Conservation (phyloP, 2,113 vertebrate genomes). For the Loxodonta africana region DNA sequence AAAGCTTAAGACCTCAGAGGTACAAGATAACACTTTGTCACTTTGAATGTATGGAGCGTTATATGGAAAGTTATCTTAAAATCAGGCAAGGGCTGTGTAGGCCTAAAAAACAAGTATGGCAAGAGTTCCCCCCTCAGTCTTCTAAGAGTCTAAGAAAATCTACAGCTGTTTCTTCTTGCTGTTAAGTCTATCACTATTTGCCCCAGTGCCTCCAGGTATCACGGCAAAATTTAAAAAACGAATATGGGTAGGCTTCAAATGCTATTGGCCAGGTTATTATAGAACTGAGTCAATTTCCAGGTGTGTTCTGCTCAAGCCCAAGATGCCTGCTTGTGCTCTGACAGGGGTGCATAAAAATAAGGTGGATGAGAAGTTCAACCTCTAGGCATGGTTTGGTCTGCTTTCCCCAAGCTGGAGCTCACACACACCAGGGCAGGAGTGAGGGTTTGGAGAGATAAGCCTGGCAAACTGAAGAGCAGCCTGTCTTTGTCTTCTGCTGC, state of each 20-base stretch:
- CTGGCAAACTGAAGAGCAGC: background rate
- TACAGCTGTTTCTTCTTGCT: background rate
- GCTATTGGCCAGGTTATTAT: background rate
- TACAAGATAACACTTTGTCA: background rate
- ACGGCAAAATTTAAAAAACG: background rate
- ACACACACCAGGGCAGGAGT: accelerated
- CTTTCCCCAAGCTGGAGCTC: background rate
- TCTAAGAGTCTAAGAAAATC: background rate
- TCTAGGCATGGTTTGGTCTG: background rate
- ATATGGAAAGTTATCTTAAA: background rate
- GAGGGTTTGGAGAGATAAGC: background rate
- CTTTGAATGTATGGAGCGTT: background rate
- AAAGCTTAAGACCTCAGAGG: background rate
- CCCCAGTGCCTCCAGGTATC: too few relatives aligned
- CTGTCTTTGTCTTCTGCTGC: background rate
- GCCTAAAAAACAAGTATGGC: too few relatives aligned
- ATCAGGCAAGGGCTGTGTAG: background rate
- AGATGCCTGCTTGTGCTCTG: background rate
- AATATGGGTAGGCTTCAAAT: background rate
- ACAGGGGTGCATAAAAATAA: background rate
- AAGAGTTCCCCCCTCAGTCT: too few relatives aligned
- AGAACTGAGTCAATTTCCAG: background rate
- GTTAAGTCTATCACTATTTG: background rate
- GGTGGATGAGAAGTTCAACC: background rate
- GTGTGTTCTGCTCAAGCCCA: background rate